Percentiles rank a stretch among this genome's conserved stretches.
Conservation (phyloP, 1,140 invertebrate species). For the Trichonephila clavata region DNA sequence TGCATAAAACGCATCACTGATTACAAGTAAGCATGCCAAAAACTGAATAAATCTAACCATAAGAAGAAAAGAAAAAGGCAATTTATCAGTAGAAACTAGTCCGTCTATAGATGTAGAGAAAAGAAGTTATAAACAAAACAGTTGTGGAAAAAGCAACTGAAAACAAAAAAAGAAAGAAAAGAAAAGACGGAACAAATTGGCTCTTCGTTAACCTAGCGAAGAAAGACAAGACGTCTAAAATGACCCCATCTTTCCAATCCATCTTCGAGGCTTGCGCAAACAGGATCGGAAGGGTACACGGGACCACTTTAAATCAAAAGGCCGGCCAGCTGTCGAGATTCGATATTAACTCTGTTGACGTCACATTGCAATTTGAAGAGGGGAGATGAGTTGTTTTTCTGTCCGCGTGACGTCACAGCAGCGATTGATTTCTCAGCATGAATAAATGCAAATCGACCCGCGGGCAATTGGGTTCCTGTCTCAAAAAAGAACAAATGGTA, state of each 20-base stretch:
- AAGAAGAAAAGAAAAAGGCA: not conserved
- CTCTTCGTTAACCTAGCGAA: conserved; percentile 31
- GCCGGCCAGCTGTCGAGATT: conserved; percentile 18
- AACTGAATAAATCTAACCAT: not conserved
- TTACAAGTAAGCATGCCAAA: not conserved
- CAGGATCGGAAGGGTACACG: conserved; percentile 19
- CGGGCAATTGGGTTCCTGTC: not conserved
- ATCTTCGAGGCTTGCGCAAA: conserved; percentile 11
- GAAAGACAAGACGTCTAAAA: conserved; percentile 42
- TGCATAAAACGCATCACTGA: no score
- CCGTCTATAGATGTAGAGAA: not conserved
- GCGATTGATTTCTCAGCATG: conserved; percentile 17
- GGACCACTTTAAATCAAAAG: conserved; percentile 22
- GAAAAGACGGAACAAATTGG: conserved; percentile 28
- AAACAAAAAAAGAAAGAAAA: not conserved
- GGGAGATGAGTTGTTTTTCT: conserved; percentile 17
- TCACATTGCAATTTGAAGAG: not conserved
- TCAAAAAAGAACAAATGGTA: conserved; percentile 33
- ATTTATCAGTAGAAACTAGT: not conserved
- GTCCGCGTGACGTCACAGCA: not conserved
- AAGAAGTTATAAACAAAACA: not conserved
- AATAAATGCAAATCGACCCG: conserved; percentile 19
- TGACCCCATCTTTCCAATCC: conserved; percentile 38
- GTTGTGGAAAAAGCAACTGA: not conserved
- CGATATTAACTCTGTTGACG: conserved; percentile 28